These are phyloP conservation scores for Stegastes partitus DNA, from an alignment of 2,113 vertebrate species.

Conservation along the genomic window DNA sequence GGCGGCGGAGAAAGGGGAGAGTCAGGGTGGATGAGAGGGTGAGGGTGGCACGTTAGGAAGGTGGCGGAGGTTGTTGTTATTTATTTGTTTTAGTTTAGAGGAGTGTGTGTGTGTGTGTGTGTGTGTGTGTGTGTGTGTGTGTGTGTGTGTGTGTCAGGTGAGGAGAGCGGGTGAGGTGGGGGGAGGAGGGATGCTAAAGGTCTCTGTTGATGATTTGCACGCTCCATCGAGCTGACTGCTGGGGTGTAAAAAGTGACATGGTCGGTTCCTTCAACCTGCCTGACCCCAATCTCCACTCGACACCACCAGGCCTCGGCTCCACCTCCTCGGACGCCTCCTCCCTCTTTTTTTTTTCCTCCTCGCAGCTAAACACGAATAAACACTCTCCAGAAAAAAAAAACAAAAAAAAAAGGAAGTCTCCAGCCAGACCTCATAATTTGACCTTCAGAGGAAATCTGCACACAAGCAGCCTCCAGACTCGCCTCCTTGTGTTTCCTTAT, in stretches of 20 bases:
- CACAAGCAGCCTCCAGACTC: conserved; percentile 38
- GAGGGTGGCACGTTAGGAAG: conserved; percentile 35
- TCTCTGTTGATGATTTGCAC: conserved; percentile 87
- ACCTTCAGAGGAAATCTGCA: conserved; percentile 65
- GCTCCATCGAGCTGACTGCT: conserved; percentile 80
- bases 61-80: conserved; percentile 61
- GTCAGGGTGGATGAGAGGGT: conserved; percentile 49
- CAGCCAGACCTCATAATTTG: conserved; percentile 39
- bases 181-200: conserved; percentile 78
- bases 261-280: conserved; percentile 81
- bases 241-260: conserved; percentile 83
- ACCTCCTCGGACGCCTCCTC: conserved; percentile 45
- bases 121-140: no score
- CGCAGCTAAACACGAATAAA: conserved; percentile 45
- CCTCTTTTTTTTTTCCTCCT: neutral
- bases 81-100: conserved; percentile 74
- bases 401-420: conserved; percentile 49
- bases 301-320: conserved; percentile 77
- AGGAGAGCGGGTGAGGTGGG: conserved; percentile 60
- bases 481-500: conserved; percentile 20
- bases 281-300: conserved; percentile 87
- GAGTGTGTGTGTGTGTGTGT: no score
- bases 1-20: conserved; percentile 39
- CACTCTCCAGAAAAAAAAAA: no score
- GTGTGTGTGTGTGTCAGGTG: conserved; percentile 49